Base-by-base conservation (phyloP, 2,797 vertebrate species). In the Adrianichthys oophorus region DNA sequence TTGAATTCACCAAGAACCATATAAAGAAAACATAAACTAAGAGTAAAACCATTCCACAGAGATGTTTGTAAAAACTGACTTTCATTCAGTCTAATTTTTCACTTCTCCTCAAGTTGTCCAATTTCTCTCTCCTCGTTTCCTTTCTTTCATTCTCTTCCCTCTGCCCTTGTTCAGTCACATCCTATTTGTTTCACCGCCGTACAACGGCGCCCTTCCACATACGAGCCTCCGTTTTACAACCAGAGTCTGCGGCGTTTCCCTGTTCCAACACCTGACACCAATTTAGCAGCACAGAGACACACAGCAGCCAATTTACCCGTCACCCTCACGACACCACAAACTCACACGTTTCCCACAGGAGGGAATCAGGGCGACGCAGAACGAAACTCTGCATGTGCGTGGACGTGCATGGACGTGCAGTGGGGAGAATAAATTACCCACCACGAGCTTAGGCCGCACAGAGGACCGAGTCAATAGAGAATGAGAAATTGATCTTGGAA, bases 121-220 rank as follows among this genome's bases (percentile, higher is more conserved):
- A 54, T 66, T 53, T 10, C 1, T 61, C 79, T 49, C 15, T 48
- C 52, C 41, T 71, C 59, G 55, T 17, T 45, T 10, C 17, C 41
- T 56, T 58, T 41, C 18, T 53, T 52, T 16, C 26, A 13, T 60
- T 51, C 54, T 44, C 56, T 73, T 68, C 65, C 32, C 67, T 72
- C 45, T 77, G 84, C 68, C 77, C 87, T 82, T 79, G 85, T 89
- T 89, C 87, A 76, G 72, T 91, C 84, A 81, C 80, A 70, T 86
- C 68, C 50, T 48, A 72, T 91, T 86, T 85, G 78, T 80, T 72
- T 84, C 68, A 66, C 43, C 47, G 4, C 63, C 72, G 56, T 65
- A 55, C 68, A 49, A 13, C 5, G 17, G 32, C 23, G 56, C 32
- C 32, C 32, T 37, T 12, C 10, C 32, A 3, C 10, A 37, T 10